These are phyloP conservation scores for Labrus mixtus DNA, from an alignment of 2,113 vertebrate genomes.

Conservation along the genomic window DNA sequence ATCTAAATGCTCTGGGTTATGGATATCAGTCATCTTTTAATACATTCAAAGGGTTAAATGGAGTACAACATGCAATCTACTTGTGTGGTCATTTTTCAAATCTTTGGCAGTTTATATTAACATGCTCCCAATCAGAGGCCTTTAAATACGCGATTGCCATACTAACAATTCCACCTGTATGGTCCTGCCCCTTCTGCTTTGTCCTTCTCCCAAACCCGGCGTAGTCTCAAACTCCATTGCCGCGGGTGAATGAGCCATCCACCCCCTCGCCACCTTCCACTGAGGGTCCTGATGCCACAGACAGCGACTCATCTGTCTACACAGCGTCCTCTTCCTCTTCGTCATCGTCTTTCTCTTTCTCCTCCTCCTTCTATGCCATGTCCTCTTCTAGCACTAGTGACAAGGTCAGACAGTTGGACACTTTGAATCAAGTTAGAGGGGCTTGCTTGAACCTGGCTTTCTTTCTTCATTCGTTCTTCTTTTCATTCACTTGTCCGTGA, in stretches of 20 bases:
- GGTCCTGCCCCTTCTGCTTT: constrained; percentile 54
- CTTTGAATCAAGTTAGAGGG: constrained; percentile 60
- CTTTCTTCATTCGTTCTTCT: constrained; percentile 42
- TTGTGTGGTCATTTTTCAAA: too few species aligned
- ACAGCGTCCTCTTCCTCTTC: constrained; percentile 80
- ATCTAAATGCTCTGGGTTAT: too few species aligned
- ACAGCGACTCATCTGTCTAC: constrained; percentile 81
- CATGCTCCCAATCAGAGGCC: neutral
- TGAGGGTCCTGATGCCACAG: constrained; percentile 79
- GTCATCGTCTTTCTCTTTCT: constrained; percentile 80
- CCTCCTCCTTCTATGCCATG: constrained; percentile 80
- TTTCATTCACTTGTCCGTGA: constrained; percentile 49
- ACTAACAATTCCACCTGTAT: constrained; percentile 67
- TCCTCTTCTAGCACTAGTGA: constrained; percentile 83
- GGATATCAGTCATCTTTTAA: too few species aligned
- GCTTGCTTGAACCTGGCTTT: constrained; percentile 67
- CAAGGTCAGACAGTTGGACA: constrained; percentile 81
- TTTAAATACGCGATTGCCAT: constrained; percentile 17
- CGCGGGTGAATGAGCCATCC: constrained; percentile 67
- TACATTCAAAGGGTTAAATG: too few species aligned
- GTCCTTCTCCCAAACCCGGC: constrained; percentile 48
- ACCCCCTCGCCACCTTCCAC: constrained; percentile 79
- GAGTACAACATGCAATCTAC: too few species aligned
- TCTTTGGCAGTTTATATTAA: neutral
- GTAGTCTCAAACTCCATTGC: constrained; percentile 67